Conservation (phyloP, 2,797 vertebrate species). For the Agapornis canus region DNA sequence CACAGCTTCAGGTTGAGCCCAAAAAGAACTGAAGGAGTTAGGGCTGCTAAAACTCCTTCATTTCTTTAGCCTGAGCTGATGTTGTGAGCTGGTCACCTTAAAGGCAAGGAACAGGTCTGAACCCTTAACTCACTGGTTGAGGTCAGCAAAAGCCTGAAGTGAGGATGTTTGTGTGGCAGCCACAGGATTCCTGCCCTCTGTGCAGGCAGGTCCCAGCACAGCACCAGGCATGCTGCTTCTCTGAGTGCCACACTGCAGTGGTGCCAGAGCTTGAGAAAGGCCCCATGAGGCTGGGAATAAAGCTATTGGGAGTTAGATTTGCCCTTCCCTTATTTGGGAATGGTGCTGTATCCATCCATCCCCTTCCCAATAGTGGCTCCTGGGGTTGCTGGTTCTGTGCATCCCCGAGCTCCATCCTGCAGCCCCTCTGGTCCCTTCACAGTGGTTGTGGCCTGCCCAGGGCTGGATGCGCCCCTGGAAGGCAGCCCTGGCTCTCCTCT, state of each 20-base stretch:
- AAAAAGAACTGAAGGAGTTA: not conserved
- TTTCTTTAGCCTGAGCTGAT: not conserved
- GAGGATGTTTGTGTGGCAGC: not conserved
- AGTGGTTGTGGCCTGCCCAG: not conserved
- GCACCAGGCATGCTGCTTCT: not conserved
- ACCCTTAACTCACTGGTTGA: too few species aligned
- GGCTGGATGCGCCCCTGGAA: not conserved
- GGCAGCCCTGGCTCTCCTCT: not conserved
- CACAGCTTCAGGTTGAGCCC: accelerated
- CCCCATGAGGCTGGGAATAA: not conserved
- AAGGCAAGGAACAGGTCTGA: not conserved
- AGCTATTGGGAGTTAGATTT: not conserved
- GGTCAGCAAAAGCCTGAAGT: not conserved
- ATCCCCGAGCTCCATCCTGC: accelerated
- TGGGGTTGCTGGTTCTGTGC: not conserved
- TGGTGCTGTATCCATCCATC: not conserved
- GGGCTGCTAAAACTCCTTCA: not conserved
- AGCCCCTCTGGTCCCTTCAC: not conserved
- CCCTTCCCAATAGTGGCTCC: not conserved
- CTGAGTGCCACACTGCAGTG: accelerated
- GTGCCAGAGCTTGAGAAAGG: not conserved
- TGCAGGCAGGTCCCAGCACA: not conserved
- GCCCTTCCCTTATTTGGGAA: not conserved
- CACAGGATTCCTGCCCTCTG: not conserved
- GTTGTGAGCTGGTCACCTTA: not conserved